Conservation (phyloP, 2,797 vertebrate species). For the Nyctibius grandis region DNA sequence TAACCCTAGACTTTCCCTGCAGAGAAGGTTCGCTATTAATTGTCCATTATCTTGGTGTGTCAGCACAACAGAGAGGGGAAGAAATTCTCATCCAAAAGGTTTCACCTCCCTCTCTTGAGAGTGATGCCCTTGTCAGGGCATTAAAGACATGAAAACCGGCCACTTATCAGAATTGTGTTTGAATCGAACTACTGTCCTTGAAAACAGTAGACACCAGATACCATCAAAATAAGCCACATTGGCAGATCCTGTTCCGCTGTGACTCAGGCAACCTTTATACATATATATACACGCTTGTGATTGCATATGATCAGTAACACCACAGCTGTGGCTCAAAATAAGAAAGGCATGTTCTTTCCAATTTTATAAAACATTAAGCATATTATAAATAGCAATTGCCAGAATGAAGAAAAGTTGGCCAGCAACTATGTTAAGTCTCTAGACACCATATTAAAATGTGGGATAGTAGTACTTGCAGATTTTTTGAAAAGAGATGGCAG, state of each 20-base stretch:
- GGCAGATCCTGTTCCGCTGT: conserved; percentile 53
- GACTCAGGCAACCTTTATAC: conserved; percentile 33
- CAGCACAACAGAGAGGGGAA: conserved; percentile 70
- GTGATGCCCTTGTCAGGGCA: conserved; percentile 78
- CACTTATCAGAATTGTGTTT: conserved; percentile 77
- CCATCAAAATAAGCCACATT: conserved; percentile 58
- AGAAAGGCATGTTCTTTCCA: background rate
- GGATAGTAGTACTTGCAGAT: background rate
- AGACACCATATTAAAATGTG: background rate
- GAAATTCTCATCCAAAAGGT: conserved; percentile 68
- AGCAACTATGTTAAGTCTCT: background rate
- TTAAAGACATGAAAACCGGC: conserved; percentile 76
- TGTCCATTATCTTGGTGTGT: conserved; percentile 78
- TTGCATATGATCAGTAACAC: background rate
- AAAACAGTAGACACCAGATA: conserved; percentile 74
- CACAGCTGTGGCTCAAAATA: background rate
- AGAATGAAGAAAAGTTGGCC: conserved; percentile 13
- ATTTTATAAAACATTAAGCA: background rate
- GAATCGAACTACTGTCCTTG: conserved; percentile 79
- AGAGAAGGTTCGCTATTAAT: conserved; percentile 71
- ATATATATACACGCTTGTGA: background rate
- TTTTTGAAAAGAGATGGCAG: background rate
- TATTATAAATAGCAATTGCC: background rate
- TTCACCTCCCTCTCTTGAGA: conserved; percentile 78
- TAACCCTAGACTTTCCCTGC: conserved; percentile 68